Evolutionary conservation across 2,113 vertebrate species (phyloP).

Genomic region (Thunnus thynnus): DNA sequence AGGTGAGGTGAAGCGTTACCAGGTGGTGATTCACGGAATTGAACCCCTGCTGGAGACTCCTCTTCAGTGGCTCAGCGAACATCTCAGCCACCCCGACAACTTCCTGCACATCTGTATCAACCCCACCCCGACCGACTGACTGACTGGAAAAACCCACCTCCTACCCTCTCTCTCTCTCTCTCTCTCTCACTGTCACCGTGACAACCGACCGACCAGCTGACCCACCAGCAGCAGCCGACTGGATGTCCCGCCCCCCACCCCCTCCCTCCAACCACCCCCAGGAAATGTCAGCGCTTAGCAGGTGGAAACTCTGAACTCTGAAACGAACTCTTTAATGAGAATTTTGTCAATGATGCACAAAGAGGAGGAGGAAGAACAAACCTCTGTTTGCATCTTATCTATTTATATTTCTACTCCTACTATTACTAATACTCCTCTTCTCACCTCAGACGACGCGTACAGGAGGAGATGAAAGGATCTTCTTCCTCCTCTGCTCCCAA

Average conservation of each 20-base stretch:
- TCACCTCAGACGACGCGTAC: slow-evolving; percentile 6
- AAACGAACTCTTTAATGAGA: slow-evolving; percentile 40
- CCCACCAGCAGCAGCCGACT: neutral
- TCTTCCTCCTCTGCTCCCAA: neutral
- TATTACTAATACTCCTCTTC: neutral
- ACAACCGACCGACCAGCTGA: neutral
- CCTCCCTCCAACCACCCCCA: too few relatives aligned
- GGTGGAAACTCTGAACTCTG: slow-evolving; percentile 12
- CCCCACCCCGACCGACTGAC: slow-evolving; percentile 92
- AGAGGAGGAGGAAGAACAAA: slow-evolving; percentile 24
- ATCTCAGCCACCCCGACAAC: slow-evolving; percentile 99
- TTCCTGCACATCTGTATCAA: slow-evolving; percentile 97
- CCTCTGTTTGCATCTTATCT: slow-evolving; percentile 22
- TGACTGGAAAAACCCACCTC: neutral
- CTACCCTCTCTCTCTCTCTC: neutral
- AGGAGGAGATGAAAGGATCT: slow-evolving; percentile 17
- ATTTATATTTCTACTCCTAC: slow-evolving; percentile 28
- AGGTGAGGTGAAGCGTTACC: slow-evolving; percentile 93
- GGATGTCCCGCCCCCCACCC: too few relatives aligned
- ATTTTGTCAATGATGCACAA: neutral
- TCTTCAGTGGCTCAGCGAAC: slow-evolving; percentile 97
- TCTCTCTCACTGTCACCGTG: neutral
- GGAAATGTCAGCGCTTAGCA: too few relatives aligned
- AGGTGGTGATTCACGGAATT: slow-evolving; percentile 97
- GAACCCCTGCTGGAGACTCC: slow-evolving; percentile 98